These are phyloP conservation scores for Centroberyx gerrardi DNA, from an alignment of 2,797 vertebrate genomes.

Conservation along the genomic window DNA sequence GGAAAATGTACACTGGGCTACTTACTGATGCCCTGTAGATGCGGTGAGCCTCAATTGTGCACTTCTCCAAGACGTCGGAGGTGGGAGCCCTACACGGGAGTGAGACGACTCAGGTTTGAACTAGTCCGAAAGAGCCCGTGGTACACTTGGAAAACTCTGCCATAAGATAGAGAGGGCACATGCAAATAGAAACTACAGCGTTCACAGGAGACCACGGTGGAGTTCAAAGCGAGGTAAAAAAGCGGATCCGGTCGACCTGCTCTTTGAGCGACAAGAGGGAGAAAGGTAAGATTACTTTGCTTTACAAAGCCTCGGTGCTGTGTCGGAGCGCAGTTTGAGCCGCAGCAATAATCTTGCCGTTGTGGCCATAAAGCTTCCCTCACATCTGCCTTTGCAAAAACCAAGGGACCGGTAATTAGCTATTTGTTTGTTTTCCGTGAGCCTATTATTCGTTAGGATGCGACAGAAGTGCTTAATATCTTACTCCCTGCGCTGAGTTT, in stretches of 20 bases:
- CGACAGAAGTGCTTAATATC: neutral
- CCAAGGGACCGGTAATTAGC: neutral
- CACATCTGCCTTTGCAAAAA: neutral
- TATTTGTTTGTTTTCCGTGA: constrained; percentile 18
- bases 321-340: constrained; percentile 20
- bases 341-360: neutral
- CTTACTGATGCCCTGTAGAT: neutral
- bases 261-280: neutral
- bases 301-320: neutral
- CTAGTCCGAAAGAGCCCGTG: constrained; percentile 31
- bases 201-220: neutral
- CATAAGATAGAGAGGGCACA: constrained; percentile 26
- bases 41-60: constrained; percentile 41
- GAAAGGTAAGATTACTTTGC: constrained; percentile 58
- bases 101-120: neutral
- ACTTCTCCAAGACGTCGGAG: constrained; percentile 76
- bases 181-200: constrained; percentile 9
- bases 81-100: constrained; percentile 78
- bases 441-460: constrained; percentile 8
- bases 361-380: constrained; percentile 21
- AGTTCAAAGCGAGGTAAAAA: neutral
- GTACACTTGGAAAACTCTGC: constrained; percentile 54
- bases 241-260: constrained; percentile 4
- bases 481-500: neutral
- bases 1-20: neutral